Evolutionary conservation across 1,140 invertebrate genomes (phyloP).

Genomic region (Panagrolaimus sp.): DNA sequence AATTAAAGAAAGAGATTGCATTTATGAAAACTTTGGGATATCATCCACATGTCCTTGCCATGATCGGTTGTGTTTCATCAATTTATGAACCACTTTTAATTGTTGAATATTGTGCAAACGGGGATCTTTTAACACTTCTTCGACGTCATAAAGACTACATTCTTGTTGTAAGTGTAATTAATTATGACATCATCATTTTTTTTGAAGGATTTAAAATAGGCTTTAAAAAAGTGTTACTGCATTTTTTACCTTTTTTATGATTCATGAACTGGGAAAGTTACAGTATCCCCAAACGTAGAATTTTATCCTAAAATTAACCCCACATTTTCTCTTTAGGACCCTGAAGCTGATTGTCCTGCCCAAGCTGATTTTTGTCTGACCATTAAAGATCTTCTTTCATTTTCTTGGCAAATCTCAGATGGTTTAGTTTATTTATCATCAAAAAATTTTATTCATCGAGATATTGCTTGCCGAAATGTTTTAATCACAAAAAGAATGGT

Average conservation of each 20-base stretch:
- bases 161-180: not conserved
- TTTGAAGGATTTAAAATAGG: too few relatives aligned
- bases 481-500: constrained; percentile 17
- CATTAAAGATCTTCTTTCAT: constrained; percentile 52
- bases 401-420: constrained; percentile 58
- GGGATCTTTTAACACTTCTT: constrained; percentile 23
- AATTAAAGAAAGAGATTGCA: constrained; percentile 18
- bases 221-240: too few relatives aligned
- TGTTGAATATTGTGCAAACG: constrained; percentile 28
- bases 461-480: constrained; percentile 63
- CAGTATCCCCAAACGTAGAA: too few relatives aligned
- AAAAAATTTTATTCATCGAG: constrained; percentile 63
- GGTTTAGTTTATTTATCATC: constrained; percentile 55
- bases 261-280: too few relatives aligned
- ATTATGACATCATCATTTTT: too few relatives aligned
- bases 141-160: not conserved
- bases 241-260: too few relatives aligned
- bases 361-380: constrained; percentile 14
- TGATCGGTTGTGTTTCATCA: constrained; percentile 22
- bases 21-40: constrained; percentile 28
- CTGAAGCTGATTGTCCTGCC: not conserved
- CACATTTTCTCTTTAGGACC: not conserved
- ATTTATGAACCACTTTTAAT: constrained; percentile 20
- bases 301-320: too few relatives aligned
- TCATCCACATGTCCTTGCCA: constrained; percentile 23